These are phyloP conservation scores for Ectemnius lituratus DNA, from an alignment of 2,888 invertebrate genomes.

Conservation along the genomic window DNA sequence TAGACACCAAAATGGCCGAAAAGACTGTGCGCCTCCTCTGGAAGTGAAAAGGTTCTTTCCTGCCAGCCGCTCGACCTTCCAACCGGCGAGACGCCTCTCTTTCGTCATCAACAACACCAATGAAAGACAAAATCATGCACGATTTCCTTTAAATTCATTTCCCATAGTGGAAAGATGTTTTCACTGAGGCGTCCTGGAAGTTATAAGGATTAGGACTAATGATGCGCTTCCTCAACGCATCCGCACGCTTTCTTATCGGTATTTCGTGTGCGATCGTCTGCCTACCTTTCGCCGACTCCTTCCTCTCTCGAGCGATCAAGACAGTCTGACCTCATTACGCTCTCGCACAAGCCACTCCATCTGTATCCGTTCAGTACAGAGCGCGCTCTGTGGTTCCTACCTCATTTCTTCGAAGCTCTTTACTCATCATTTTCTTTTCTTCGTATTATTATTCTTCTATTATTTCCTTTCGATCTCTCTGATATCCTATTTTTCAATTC, in stretches of 20 bases:
- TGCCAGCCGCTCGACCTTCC: neutral
- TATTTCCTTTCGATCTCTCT: neutral
- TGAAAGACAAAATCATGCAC: neutral
- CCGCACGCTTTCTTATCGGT: conserved; percentile 58
- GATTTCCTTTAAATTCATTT: neutral
- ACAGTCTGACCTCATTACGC: conserved; percentile 58
- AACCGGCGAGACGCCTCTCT: neutral
- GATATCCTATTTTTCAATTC: neutral
- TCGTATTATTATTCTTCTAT: neutral
- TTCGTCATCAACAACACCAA: neutral
- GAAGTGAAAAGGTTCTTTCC: conserved; percentile 18
- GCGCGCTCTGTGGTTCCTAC: conserved; percentile 1
- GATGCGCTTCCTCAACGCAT: neutral
- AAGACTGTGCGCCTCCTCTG: conserved; percentile 50
- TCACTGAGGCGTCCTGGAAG: neutral
- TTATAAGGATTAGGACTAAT: too few species aligned
- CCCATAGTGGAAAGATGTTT: neutral
- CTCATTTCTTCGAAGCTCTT: neutral
- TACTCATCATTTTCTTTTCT: neutral
- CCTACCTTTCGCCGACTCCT: conserved; percentile 41
- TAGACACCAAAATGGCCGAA: conserved; percentile 70
- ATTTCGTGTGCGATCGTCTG: conserved; percentile 55
- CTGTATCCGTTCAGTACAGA: conserved; percentile 24
- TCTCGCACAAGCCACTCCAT: conserved; percentile 33
- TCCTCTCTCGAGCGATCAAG: conserved; percentile 36